These are phyloP conservation scores for Podabrus alpinus DNA, from an alignment of 2,888 invertebrate species.

Conservation along the genomic window DNA sequence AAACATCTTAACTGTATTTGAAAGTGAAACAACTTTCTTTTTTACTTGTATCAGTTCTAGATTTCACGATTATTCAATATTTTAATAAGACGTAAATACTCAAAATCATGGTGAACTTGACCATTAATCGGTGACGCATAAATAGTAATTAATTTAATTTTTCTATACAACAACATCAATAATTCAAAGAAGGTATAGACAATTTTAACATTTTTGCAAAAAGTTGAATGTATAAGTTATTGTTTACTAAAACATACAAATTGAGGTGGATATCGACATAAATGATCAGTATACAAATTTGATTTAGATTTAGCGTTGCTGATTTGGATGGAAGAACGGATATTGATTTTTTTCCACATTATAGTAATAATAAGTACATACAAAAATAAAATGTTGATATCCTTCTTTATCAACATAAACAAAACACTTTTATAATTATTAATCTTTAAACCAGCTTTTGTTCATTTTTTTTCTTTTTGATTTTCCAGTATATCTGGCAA, in stretches of 20 bases:
- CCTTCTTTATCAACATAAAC: too few relatives aligned
- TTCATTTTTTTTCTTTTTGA: too few relatives aligned
- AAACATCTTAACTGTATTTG: background rate
- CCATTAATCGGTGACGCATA: background rate
- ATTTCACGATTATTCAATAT: background rate
- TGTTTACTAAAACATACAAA: background rate
- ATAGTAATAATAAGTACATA: too few relatives aligned
- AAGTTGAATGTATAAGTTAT: background rate
- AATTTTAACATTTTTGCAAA: background rate
- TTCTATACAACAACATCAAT: background rate
- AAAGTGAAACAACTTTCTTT: background rate
- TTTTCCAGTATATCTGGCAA: too few relatives aligned
- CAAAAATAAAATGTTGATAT: too few relatives aligned
- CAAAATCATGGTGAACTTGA: background rate
- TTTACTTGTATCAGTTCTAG: background rate
- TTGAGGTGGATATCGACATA: background rate
- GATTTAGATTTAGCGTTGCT: too few relatives aligned
- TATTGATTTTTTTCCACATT: too few relatives aligned
- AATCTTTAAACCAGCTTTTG: too few relatives aligned
- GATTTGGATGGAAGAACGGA: too few relatives aligned
- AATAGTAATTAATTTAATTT: background rate
- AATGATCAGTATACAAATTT: background rate
- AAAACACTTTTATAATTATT: too few relatives aligned
- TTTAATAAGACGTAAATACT: background rate
- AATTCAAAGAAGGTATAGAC: background rate